A percentile compares a stretch with the other conserved stretches of the same genome.
These are phyloP conservation scores for Puntigrus tetrazona DNA, from an alignment of 2,113 vertebrate species.

Conservation along the genomic window DNA sequence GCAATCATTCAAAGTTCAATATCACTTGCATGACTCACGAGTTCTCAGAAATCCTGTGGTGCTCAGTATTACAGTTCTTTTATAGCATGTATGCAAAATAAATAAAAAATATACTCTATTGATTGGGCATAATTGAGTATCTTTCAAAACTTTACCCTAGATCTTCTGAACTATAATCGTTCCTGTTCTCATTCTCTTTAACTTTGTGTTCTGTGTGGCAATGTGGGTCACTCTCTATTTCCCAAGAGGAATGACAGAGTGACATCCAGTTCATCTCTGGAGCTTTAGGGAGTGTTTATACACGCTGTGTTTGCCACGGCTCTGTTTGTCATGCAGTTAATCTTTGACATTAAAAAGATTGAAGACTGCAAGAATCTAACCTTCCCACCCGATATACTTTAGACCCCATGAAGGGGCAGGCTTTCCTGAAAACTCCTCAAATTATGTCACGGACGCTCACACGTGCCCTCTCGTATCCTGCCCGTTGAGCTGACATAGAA, in stretches of 20 bases:
- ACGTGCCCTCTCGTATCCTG: neutral
- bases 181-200: neutral
- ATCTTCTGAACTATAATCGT: neutral
- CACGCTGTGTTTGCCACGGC: slow-evolving; percentile 57
- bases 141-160: neutral
- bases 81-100: neutral
- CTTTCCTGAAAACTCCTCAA: slow-evolving; percentile 18
- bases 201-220: slow-evolving; percentile 5
- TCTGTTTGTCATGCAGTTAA: slow-evolving; percentile 65
- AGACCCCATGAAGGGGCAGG: slow-evolving; percentile 8
- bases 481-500: slow-evolving; percentile 8
- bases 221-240: slow-evolving; percentile 1
- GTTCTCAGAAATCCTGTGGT: neutral
- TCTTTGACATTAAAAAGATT: slow-evolving; percentile 60
- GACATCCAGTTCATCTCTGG: slow-evolving; percentile 53
- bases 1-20: slow-evolving; percentile 5
- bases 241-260: slow-evolving; percentile 30
- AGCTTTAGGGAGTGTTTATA: slow-evolving; percentile 57
- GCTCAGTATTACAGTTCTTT: neutral
- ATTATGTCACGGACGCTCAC: neutral
- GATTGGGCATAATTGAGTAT: neutral
- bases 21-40: neutral
- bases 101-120: neutral
- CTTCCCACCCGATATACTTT: slow-evolving; percentile 15
- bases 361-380: slow-evolving; percentile 47